phyloP scores from a whole-genome alignment of 2,888 invertebrate genomes.

The Escarpia spicata region DNA sequence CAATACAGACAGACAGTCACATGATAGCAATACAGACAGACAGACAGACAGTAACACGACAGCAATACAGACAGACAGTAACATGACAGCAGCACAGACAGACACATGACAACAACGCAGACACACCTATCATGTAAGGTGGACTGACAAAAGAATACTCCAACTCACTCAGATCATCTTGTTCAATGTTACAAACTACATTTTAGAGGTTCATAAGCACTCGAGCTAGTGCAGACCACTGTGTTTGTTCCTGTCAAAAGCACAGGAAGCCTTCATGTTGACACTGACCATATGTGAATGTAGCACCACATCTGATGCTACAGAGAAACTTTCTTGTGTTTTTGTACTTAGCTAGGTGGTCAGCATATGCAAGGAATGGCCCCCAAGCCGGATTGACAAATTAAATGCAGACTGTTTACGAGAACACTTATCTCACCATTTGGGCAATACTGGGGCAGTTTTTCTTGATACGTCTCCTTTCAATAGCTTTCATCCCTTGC shows the following conservation, averaged over 20 bases:
- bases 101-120: not conserved
- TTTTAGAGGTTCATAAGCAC: too few relatives aligned
- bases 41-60: not conserved
- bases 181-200: too few relatives aligned
- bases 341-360: not conserved
- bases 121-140: too few relatives aligned
- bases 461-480: not conserved
- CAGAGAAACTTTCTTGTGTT: not conserved
- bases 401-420: not conserved
- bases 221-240: too few relatives aligned
- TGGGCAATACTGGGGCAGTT: not conserved
- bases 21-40: not conserved
- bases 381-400: not conserved
- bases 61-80: not conserved
- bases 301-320: not conserved
- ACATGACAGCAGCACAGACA: not conserved
- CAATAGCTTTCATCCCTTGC: not conserved
- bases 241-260: too few relatives aligned
- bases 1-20: too few relatives aligned
- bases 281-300: not conserved
- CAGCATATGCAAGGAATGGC: not conserved
- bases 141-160: too few relatives aligned
- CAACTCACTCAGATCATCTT: too few relatives aligned
- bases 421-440: not conserved
- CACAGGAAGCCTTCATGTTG: too few relatives aligned